These are phyloP conservation scores for Syngnathus scovelli DNA, from an alignment of 2,113 vertebrate genomes.

Conservation along the genomic window DNA sequence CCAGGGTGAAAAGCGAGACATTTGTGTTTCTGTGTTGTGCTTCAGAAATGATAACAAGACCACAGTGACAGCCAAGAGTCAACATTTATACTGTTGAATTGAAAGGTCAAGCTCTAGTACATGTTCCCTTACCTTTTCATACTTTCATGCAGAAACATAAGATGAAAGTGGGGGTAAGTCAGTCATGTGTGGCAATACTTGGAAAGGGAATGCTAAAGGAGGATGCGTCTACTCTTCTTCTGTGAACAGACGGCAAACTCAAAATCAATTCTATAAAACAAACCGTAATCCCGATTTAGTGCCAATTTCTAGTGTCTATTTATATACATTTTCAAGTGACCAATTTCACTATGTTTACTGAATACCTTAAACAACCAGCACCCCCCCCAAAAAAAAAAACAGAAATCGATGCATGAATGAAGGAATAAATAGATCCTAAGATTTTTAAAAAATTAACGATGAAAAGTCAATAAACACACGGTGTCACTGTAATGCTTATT, in stretches of 20 bases:
- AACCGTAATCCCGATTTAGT: not conserved
- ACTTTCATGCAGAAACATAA: constrained; percentile 31
- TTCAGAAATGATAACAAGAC: constrained; percentile 54
- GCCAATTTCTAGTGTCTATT: constrained; percentile 15
- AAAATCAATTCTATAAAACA: constrained; percentile 2
- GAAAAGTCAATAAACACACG: too few relatives aligned
- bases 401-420: not conserved
- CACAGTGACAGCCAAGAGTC: constrained; percentile 45
- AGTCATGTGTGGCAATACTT: constrained; percentile 60
- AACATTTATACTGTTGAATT: constrained; percentile 52
- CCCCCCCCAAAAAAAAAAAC: not conserved
- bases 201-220: constrained; percentile 36
- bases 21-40: constrained; percentile 24
- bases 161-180: constrained; percentile 46
- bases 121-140: constrained; percentile 38
- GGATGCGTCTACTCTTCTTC: constrained; percentile 29
- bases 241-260: not conserved
- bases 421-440: not conserved
- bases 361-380: not conserved
- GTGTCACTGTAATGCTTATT: too few relatives aligned
- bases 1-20: constrained; percentile 9
- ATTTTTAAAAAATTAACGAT: too few relatives aligned
- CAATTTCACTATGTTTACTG: not conserved
- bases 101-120: constrained; percentile 55
- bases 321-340: not conserved